Evolutionary conservation across 1,140 invertebrate genomes (phyloP), one percentile per base, ranked within the genome.

Genomic region (Eupristina koningsbergeri): DNA sequence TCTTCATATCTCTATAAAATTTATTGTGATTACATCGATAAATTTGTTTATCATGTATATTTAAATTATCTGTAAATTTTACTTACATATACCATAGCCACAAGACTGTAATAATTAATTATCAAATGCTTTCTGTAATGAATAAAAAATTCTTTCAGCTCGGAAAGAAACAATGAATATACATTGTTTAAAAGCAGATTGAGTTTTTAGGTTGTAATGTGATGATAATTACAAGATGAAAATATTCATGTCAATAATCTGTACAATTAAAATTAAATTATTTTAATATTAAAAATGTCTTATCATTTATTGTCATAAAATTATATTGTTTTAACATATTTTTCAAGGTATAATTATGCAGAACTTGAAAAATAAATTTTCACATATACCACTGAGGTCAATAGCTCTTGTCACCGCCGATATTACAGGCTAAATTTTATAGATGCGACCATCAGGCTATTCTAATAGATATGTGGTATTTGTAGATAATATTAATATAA

Each of bases 181-280:
- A 78, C 64, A 58, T 74, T 17, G 71, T 76, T 7, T 73, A 83
- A 47, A 31, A 58, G 19, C 29, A 41, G 45, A 71, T 63, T 73
- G 73, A 69, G 64, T 50, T 58, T 67, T 86, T 74, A 81, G 36
- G 31, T 84, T 83, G 78, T 67, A 81, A 79, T 26, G 80, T 77
- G 45, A 85, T 74, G 77, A 77, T 79, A 58, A 36, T 36, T 41
- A 71, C 74, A 47, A 67, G 80, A 84, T 82, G 71, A 73, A 75
- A 78, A 41, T 85, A 79, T 86, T 86, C 82, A 83, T 88, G 63
- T 87, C 86, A 87, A 86, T 88, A 83, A 80, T 88, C 86, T 81
- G 61, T 89, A 85, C 19, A 83, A 83, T 78, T 86, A 86, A 77
- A 85, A 89, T 88, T 89, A 89, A 89, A 89, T 89, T 89, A 89